Evolutionary conservation across 23 tunicate species (phyloP), one percentile per base, ranked within the genome.

Genomic region (Botrylloides violaceus): DNA sequence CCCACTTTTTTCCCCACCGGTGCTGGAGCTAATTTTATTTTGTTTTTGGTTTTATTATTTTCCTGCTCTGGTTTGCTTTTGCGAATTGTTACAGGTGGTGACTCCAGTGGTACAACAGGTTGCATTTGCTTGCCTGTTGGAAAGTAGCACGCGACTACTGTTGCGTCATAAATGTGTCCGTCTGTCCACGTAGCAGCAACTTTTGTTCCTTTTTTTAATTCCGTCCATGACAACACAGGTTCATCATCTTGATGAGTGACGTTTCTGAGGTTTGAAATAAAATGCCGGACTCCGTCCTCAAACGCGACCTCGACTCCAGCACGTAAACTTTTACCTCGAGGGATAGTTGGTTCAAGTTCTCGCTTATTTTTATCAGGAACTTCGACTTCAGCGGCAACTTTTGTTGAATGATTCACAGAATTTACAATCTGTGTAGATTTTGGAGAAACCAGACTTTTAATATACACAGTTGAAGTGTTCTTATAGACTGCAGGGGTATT

Each of bases 161-260:
- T 71, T 29, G 95, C 95, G 64, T 87, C 95, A 35, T 87, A 87
- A 26, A 80, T 61, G 24, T 79, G 71, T 20, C 95, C 95, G 61
- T 87, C 95, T 19, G 81, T 64, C 59, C 71, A 87, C 35, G 50
- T 73, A 9, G 79, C 95, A 25, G 86, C 95, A 28, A 80, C 95
- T 76, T 80, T 70, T 12, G 85, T 87, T n/a, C 86, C 95, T 36
- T 72, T 77, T 49, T 76, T 71, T 1, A 87, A 34, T 43, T 75
- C 66, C 27, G 74, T 35, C 95, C 95, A 87, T 26, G 86, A 76
- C 25, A 64, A 79, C 2, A 87, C 75, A 3, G 81, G 86, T 49
- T 87, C 95, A 35, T 87, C 95, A 65, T 87, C 95, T 20, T 64
- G 49, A 37, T 74, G 80, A 19, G 76, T 87, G 9, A 87, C 19